Percentiles rank a stretch among this genome's conserved stretches.
These are phyloP conservation scores for Perizoma flavofasciatum DNA, from an alignment of 2,888 invertebrate species.

Conservation along the genomic window DNA sequence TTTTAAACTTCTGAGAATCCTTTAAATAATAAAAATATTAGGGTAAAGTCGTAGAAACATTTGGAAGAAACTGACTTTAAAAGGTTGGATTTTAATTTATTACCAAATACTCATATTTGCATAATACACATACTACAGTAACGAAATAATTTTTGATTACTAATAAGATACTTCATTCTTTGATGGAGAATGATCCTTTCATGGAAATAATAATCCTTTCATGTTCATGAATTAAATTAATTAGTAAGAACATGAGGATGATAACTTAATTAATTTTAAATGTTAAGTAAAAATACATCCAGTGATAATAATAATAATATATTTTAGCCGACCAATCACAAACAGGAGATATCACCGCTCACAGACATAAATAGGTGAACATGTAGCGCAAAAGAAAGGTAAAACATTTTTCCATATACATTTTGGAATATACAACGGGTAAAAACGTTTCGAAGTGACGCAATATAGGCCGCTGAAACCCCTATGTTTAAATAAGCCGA, in stretches of 20 bases:
- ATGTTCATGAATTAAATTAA: too few relatives aligned
- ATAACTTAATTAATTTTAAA: too few relatives aligned
- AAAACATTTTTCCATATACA: constrained; percentile 47
- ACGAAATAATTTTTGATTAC: too few relatives aligned
- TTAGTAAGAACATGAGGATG: too few relatives aligned
- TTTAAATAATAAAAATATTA: constrained; percentile 37
- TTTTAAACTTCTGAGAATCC: constrained; percentile 31
- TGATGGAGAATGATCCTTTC: too few relatives aligned
- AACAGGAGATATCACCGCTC: constrained; percentile 30
- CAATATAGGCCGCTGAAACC: constrained; percentile 62
- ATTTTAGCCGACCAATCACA: constrained; percentile 4
- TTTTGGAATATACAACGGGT: constrained; percentile 45
- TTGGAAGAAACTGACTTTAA: neutral
- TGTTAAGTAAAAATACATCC: too few relatives aligned
- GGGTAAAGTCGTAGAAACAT: neutral
- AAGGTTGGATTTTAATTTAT: too few relatives aligned
- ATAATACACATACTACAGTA: too few relatives aligned
- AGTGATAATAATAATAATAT: constrained; percentile 14
- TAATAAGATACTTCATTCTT: too few relatives aligned
- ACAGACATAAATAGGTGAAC: constrained; percentile 33
- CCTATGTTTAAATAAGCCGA: constrained; percentile 74
- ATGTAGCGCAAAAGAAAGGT: constrained; percentile 36
- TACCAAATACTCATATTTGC: too few relatives aligned
- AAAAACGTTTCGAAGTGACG: constrained; percentile 59
- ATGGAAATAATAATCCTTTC: too few relatives aligned